phyloP scores from a whole-genome alignment of 2,888 invertebrate genomes.

The Campoletis raptor region DNA sequence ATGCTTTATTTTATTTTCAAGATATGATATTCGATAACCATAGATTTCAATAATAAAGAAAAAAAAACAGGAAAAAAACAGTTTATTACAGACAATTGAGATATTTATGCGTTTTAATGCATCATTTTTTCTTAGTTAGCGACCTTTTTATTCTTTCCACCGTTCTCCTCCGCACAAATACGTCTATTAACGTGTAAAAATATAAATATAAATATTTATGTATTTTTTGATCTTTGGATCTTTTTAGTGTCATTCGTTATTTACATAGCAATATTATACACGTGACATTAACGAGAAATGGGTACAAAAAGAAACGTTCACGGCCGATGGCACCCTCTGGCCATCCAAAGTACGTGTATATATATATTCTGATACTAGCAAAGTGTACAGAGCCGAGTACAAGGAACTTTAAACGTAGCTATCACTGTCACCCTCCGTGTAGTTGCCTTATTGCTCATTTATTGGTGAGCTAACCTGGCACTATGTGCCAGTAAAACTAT shows the following conservation, averaged over 20 bases:
- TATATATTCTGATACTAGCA: slow-evolving; percentile 68
- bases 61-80: neutral
- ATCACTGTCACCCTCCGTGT: slow-evolving; percentile 73
- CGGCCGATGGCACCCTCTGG: slow-evolving; percentile 19
- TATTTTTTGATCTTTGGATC: neutral
- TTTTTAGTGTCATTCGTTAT: slow-evolving; percentile 28
- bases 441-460: slow-evolving; percentile 79
- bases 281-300: slow-evolving; percentile 43
- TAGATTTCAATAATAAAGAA: neutral
- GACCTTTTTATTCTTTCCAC: neutral
- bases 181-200: neutral
- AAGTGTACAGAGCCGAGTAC: slow-evolving; percentile 59
- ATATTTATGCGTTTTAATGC: neutral
- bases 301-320: slow-evolving; percentile 46
- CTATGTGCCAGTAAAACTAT: slow-evolving; percentile 72
- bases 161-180: neutral
- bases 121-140: neutral
- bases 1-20: neutral
- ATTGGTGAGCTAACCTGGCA: slow-evolving; percentile 71
- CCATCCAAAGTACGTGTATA: slow-evolving; percentile 58
- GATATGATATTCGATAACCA: neutral
- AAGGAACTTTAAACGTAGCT: slow-evolving; percentile 76
- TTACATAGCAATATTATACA: slow-evolving; percentile 8
- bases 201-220: neutral
- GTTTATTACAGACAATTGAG: neutral